A percentile compares a stretch with the other conserved stretches of the same genome.
Evolutionary conservation across 2,797 vertebrate genomes (phyloP).

Genomic region (Tragopan temminckii): DNA sequence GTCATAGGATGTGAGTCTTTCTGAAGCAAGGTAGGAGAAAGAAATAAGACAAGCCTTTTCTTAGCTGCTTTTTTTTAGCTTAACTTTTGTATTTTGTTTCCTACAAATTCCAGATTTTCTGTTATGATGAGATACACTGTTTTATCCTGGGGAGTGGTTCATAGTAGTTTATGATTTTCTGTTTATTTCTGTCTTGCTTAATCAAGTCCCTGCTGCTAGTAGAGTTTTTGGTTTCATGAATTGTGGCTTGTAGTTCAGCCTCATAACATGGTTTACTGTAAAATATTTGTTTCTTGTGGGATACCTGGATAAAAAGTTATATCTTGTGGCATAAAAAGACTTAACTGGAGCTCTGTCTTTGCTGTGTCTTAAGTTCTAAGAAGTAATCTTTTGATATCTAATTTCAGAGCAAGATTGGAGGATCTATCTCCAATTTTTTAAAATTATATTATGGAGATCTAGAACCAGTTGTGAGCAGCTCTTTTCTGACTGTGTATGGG

Average conservation of each 20-base stretch:
- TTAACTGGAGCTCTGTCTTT: not conserved
- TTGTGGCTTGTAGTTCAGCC: not conserved
- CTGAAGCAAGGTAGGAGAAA: not conserved
- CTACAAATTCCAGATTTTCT: too few relatives aligned
- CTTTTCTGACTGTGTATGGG: not conserved
- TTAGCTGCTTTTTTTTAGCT: not conserved
- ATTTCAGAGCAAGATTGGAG: not conserved
- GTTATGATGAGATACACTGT: too few relatives aligned
- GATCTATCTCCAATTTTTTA: not conserved
- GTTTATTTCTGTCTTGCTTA: not conserved
- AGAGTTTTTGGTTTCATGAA: not conserved
- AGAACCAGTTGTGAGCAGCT: not conserved
- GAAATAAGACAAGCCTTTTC: not conserved
- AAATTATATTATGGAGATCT: not conserved
- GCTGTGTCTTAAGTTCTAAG: not conserved
- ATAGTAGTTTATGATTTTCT: not conserved
- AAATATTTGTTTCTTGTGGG: not conserved
- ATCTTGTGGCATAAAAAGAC: not conserved
- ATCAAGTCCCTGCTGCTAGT: not conserved
- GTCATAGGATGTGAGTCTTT: not conserved
- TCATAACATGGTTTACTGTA: not conserved
- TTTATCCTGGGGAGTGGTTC: not conserved
- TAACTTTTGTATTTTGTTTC: not conserved
- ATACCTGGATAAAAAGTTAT: not conserved
- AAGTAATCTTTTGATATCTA: not conserved